Conservation (phyloP, 1,140 invertebrate species). For the Anastatus disparis region DNA sequence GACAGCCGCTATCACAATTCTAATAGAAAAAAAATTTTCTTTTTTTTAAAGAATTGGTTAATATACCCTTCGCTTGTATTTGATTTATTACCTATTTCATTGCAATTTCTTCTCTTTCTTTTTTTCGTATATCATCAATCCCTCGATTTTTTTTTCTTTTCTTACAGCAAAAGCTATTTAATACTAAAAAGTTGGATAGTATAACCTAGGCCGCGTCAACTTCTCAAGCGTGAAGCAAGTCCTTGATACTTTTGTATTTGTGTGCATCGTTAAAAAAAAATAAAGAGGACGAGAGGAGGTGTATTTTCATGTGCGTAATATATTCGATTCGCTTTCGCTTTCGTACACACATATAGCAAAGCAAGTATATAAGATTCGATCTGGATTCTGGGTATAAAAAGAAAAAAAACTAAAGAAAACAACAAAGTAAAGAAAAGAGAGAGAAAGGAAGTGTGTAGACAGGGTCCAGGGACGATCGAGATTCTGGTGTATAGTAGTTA, state of each 20-base stretch:
- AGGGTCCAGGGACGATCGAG: slow-evolving; percentile 27
- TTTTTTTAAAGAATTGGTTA: background rate
- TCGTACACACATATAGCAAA: background rate
- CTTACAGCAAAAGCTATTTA: too few species aligned
- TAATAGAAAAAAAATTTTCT: too few species aligned
- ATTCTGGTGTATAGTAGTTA: too few species aligned
- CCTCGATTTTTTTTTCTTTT: background rate
- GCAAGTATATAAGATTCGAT: slow-evolving; percentile 12
- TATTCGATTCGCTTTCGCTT: slow-evolving; percentile 18
- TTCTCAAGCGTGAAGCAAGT: slow-evolving; percentile 57
- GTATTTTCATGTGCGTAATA: background rate
- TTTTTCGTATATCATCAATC: background rate
- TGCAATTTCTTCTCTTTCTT: background rate
- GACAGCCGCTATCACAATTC: too few species aligned
- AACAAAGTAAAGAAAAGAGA: too few species aligned
- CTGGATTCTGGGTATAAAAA: background rate
- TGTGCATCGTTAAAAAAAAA: background rate
- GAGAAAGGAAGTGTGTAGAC: background rate
- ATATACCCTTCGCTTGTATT: background rate
- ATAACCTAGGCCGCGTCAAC: slow-evolving; percentile 54
- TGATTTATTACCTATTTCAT: background rate
- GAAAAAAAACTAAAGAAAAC: too few species aligned
- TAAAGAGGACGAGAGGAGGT: background rate
- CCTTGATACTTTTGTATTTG: slow-evolving; percentile 51
- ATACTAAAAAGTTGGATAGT: too few species aligned